A percentile compares a stretch with the other conserved stretches of the same genome.
Evolutionary conservation across 2,113 vertebrate species (phyloP).

Genomic region (Danionella cerebrum): DNA sequence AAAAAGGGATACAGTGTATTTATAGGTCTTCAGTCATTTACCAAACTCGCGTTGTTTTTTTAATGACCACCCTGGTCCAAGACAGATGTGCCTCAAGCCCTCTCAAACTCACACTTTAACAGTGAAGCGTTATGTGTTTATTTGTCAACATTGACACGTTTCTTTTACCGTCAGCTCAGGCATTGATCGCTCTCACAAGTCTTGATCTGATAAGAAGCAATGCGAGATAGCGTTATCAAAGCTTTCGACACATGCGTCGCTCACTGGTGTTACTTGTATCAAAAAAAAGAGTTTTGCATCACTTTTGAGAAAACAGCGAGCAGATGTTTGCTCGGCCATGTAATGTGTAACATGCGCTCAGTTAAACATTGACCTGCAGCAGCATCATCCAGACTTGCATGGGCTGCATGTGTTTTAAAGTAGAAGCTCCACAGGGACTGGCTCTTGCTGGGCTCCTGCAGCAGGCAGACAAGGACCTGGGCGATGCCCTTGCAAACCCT

Average conservation of each 20-base stretch:
- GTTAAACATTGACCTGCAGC: conserved; percentile 55
- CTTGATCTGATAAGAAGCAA: not conserved
- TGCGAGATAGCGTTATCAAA: not conserved
- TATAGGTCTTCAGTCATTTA: not conserved
- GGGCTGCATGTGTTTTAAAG: conserved; percentile 29
- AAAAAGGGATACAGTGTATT: not conserved
- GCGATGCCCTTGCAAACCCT: conserved; percentile 45
- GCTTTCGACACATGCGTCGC: not conserved
- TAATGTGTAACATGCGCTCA: conserved; percentile 41
- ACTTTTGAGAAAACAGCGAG: not conserved
- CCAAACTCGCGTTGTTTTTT: not conserved
- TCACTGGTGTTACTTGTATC: not conserved
- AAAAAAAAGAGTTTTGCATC: not conserved
- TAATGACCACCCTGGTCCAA: not conserved
- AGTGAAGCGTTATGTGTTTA: not conserved
- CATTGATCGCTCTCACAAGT: not conserved
- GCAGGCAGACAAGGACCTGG: not conserved
- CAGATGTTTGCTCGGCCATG: not conserved
- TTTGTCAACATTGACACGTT: not conserved
- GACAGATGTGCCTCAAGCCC: not conserved
- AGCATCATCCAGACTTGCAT: conserved; percentile 17
- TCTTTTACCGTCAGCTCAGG: not conserved
- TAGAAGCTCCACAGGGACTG: conserved; percentile 13
- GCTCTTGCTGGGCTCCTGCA: conserved; percentile 6
- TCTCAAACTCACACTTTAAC: not conserved